phyloP scores from a whole-genome alignment of 2,888 invertebrate genomes.

The Harpagoxenus sublaevis region DNA sequence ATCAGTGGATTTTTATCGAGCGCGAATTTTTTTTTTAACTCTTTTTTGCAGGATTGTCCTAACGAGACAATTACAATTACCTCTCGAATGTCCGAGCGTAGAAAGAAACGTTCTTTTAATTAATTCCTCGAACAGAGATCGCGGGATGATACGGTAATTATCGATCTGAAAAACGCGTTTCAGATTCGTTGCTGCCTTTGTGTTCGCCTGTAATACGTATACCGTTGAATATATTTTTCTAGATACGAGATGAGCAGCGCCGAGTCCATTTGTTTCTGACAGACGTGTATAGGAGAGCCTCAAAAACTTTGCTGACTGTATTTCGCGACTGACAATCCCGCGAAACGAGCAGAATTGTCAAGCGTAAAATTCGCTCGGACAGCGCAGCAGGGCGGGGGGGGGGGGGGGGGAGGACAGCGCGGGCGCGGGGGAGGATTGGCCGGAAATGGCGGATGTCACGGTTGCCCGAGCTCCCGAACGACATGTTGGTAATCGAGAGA shows the following conservation, averaged over 20 bases:
- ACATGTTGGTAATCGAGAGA: slow-evolving; percentile 74
- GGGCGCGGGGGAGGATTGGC: slow-evolving; percentile 28
- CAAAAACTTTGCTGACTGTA: slow-evolving; percentile 71
- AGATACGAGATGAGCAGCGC: slow-evolving; percentile 24
- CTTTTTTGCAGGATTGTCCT: background rate
- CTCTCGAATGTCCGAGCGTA: background rate
- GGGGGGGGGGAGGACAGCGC: background rate
- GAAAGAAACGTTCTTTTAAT: background rate
- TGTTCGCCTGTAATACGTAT: background rate
- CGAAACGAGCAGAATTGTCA: slow-evolving; percentile 65
- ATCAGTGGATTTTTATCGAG: slow-evolving; percentile 8
- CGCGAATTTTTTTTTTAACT: background rate
- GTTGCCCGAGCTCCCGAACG: slow-evolving; percentile 69
- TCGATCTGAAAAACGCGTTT: background rate
- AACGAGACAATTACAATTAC: slow-evolving; percentile 10
- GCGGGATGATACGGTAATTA: background rate
- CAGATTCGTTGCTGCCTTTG: background rate
- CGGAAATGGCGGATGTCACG: slow-evolving; percentile 69
- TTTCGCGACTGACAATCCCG: slow-evolving; percentile 69
- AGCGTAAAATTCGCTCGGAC: slow-evolving; percentile 68
- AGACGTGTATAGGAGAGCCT: slow-evolving; percentile 49
- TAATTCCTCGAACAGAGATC: background rate
- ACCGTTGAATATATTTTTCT: slow-evolving; percentile 1
- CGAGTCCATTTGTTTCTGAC: slow-evolving; percentile 39
- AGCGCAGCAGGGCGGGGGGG: background rate